phyloP scores from a whole-genome alignment of 2,113 vertebrate genomes.

The Ophthalmolycus amberensis region DNA sequence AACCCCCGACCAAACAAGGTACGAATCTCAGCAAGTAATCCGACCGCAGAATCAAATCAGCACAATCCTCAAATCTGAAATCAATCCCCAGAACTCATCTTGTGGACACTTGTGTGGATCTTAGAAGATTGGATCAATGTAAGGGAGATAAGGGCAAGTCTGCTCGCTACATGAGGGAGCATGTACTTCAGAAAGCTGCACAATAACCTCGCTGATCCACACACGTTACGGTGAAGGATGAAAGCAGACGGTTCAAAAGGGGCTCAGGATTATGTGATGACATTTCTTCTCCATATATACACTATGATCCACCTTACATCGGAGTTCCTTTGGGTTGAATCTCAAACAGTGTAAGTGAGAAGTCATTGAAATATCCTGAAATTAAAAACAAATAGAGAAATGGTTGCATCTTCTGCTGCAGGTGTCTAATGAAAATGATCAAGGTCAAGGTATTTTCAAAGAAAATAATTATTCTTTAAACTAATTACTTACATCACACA shows the following conservation, averaged over 20 bases:
- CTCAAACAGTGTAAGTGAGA: neutral
- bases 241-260: conserved; percentile 42
- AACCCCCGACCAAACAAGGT: conserved; percentile 49
- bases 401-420: neutral
- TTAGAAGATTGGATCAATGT: conserved; percentile 54
- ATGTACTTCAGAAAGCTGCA: conserved; percentile 60
- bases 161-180: conserved; percentile 24
- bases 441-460: neutral
- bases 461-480: neutral
- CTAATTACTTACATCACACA: neutral
- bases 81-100: conserved; percentile 56
- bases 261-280: conserved; percentile 4
- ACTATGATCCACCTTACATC: neutral
- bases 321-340: neutral
- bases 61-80: conserved; percentile 60
- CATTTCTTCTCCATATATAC: neutral
- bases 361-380: neutral
- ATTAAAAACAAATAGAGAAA: conserved; percentile 17
- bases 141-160: conserved; percentile 55
- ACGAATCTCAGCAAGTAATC: conserved; percentile 19
- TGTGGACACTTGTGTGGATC: conserved; percentile 51
- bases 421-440: neutral
- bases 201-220: conserved; percentile 58
- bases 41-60: conserved; percentile 37
- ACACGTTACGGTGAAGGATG: conserved; percentile 47